A percentile compares a stretch with the other conserved stretches of the same genome.
phyloP scores from a whole-genome alignment of 2,797 vertebrate genomes.

The Jordanella pulchra region DNA sequence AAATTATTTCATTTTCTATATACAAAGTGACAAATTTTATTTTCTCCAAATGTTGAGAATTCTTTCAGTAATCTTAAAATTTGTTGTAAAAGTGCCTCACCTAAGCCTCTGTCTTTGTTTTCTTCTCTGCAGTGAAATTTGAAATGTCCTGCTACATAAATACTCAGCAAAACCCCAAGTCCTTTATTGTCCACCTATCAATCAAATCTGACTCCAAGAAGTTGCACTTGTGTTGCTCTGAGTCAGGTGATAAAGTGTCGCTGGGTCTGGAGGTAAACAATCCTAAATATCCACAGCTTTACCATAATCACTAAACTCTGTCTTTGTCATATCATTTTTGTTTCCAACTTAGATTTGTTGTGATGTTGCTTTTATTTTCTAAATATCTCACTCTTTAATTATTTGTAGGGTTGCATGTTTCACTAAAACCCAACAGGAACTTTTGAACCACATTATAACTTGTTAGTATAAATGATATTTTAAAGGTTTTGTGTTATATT shows the following conservation, averaged over 20 bases:
- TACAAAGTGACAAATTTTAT: too few relatives aligned
- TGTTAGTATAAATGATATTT: too few relatives aligned
- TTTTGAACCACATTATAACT: too few relatives aligned
- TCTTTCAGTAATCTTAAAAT: too few relatives aligned
- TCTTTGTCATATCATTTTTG: too few relatives aligned
- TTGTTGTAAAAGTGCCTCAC: background rate
- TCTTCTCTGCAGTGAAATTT: slow-evolving; percentile 36
- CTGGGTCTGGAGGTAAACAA: slow-evolving; percentile 51
- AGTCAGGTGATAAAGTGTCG: background rate
- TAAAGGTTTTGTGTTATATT: too few relatives aligned
- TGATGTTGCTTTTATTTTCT: background rate
- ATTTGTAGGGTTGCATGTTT: background rate
- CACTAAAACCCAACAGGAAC: too few relatives aligned
- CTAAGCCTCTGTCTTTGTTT: background rate
- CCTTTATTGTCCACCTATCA: slow-evolving; percentile 14
- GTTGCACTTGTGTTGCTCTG: slow-evolving; percentile 37
- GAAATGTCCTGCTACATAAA: slow-evolving; percentile 19
- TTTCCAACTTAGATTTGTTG: too few relatives aligned
- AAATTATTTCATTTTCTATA: too few relatives aligned
- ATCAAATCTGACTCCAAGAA: slow-evolving; percentile 7
- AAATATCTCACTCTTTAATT: too few relatives aligned
- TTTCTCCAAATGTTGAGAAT: background rate
- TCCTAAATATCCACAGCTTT: background rate
- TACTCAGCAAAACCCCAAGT: too few relatives aligned
- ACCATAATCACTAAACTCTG: too few relatives aligned